Percentiles rank a stretch among this genome's conserved stretches.
These are phyloP conservation scores for Amaurobius ferox DNA, from an alignment of 2,888 invertebrate species.

Conservation along the genomic window DNA sequence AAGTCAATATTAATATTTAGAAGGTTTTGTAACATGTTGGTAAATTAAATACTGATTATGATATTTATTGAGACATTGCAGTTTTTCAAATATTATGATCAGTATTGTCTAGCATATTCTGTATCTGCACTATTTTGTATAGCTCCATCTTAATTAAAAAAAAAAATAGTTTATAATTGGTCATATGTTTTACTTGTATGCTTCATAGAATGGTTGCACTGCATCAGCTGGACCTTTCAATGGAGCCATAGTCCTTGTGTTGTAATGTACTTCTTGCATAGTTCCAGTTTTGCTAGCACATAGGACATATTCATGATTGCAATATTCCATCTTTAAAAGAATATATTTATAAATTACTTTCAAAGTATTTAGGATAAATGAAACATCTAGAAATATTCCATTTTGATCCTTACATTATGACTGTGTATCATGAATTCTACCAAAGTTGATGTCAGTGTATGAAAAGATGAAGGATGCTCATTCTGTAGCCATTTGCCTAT, in stretches of 20 bases:
- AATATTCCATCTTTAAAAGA: conserved; percentile 76
- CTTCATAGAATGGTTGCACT: conserved; percentile 77
- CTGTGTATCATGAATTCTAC: conserved; percentile 75
- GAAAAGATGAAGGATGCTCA: conserved; percentile 77
- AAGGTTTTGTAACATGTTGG: too few species aligned
- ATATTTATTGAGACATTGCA: not conserved
- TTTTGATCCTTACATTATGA: conserved; percentile 53
- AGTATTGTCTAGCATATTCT: too few species aligned
- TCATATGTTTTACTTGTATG: conserved; percentile 75
- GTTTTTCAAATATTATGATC: not conserved
- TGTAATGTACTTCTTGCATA: conserved; percentile 77
- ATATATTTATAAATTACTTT: too few species aligned
- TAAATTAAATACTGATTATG: too few species aligned
- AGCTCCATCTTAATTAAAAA: not conserved
- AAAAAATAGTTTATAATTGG: too few species aligned
- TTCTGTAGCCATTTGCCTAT: conserved; percentile 77
- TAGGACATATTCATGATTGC: conserved; percentile 76
- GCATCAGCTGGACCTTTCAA: conserved; percentile 76
- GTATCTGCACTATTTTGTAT: too few species aligned
- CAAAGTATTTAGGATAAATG: too few species aligned
- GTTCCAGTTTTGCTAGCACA: conserved; percentile 76
- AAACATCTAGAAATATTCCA: too few species aligned
- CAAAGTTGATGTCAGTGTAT: conserved; percentile 76
- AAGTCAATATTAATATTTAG: too few species aligned
- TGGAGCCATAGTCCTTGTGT: conserved; percentile 77